Evolutionary conservation across 2,888 invertebrate genomes (phyloP), one percentile per base, ranked within the genome.

Genomic region (Oligia fasciuncula): DNA sequence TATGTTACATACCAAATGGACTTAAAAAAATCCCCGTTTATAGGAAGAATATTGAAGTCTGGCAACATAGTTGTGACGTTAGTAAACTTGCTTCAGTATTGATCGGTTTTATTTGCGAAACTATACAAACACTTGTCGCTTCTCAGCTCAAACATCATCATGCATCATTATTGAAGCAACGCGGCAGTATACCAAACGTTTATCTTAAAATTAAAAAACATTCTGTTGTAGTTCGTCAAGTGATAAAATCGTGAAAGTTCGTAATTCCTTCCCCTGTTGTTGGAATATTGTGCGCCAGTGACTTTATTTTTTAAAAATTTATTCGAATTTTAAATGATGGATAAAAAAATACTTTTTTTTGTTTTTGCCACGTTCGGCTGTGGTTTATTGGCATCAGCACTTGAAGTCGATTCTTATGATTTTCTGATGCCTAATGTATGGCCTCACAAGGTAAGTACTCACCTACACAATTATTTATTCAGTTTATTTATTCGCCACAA

Each of bases 351-450:
- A 8, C 0, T 80, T 83, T 78, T 93, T 83, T 84, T 85, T 19
- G 70, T 93, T 73, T 87, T 93, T 74, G 84, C 91, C 71, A 84
- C 91, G 81, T 78, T 94, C n/a, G 77, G 90, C 79, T 91, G 87
- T 71, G 76, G 85, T 83, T 88, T 90, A 86, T 81, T 88, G 76
- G 90, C 88, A 72, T 87, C 88, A 60, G 91, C 94, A 6, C 83
- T 92, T 79, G 96, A 96, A 92, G 91, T 95, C 74, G 95, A 96
- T 87, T 93, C 97, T 83, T 98, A 98, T 92, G 97, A 98, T 79
- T 97, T 99, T 89, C 95, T 98, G 43, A 99, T 99, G 98, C 98
- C 98, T 82, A 97, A 98, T 95, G 98, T 98, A 75, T 97, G 97
- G 91, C 98, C 98, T 49, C 97, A 98, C 91, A 97, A 97, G 96